These are phyloP conservation scores for Peromyscus nudipes DNA, from an alignment of 2,797 vertebrate species.

Conservation along the genomic window DNA sequence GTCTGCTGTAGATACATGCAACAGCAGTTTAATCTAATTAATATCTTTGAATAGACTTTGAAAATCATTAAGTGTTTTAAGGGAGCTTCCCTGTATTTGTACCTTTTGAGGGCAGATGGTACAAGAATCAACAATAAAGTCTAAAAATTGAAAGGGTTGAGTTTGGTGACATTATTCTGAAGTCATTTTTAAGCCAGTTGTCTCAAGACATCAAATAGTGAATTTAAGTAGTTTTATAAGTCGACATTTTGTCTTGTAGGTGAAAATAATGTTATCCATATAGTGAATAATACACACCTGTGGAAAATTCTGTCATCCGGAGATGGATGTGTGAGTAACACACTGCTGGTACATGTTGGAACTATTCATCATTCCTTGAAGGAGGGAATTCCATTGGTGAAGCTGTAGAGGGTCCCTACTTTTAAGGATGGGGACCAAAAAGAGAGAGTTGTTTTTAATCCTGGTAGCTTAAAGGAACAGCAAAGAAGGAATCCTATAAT, in stretches of 20 bases:
- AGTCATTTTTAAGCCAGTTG: not conserved
- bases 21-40: not conserved
- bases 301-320: not conserved
- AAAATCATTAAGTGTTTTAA: slow-evolving; percentile 3
- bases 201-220: not conserved
- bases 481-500: not conserved
- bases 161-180: not conserved
- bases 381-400: not conserved
- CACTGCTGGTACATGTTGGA: not conserved
- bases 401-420: not conserved
- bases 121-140: not conserved
- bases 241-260: not conserved
- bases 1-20: not conserved
- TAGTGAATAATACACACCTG: not conserved
- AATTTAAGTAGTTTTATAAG: not conserved
- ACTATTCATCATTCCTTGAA: not conserved
- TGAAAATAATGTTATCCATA: not conserved
- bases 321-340: not conserved
- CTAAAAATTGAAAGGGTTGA: not conserved
- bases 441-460: not conserved
- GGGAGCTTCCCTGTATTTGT: not conserved
- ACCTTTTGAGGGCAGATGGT: not conserved
- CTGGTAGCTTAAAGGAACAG: not conserved
- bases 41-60: not conserved
- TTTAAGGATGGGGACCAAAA: not conserved